These are phyloP conservation scores for Heterohyrax brucei DNA, from an alignment of 2,797 vertebrate species.

Conservation along the genomic window DNA sequence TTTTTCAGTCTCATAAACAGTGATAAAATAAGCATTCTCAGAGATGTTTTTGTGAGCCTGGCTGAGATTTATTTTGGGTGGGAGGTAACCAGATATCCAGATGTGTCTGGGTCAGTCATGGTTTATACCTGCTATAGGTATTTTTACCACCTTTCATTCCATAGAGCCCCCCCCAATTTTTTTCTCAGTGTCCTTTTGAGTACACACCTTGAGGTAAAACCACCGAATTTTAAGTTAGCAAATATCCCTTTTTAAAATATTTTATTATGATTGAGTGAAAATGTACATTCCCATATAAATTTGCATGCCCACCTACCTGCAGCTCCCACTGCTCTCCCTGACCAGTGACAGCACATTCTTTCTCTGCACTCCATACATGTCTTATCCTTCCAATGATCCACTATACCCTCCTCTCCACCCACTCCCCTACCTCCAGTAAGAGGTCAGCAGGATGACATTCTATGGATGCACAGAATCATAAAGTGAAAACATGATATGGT, in stretches of 20 bases:
- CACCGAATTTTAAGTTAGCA: background rate
- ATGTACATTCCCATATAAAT: too few species aligned
- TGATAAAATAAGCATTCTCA: background rate
- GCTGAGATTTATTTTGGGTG: background rate
- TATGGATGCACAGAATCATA: too few species aligned
- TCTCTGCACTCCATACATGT: too few species aligned
- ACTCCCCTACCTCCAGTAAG: too few species aligned
- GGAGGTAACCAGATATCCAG: background rate
- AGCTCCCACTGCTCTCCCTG: too few species aligned
- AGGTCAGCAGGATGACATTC: too few species aligned
- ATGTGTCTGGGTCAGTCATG: fast-evolving
- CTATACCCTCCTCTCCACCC: too few species aligned
- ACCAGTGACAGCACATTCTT: too few species aligned
- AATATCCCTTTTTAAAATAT: background rate
- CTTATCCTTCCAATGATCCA: too few species aligned
- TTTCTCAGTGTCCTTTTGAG: background rate
- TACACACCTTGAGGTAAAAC: background rate
- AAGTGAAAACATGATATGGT: too few species aligned
- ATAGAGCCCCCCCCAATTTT: background rate
- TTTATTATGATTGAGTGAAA: too few species aligned
- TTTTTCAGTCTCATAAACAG: background rate
- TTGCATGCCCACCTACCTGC: too few species aligned
- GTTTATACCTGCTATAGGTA: background rate
- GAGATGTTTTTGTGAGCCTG: background rate
- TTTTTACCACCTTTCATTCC: background rate